Percentiles rank a stretch among this genome's conserved stretches.
phyloP scores from a whole-genome alignment of 1,140 invertebrate genomes.

The Drosophila murphyi region DNA sequence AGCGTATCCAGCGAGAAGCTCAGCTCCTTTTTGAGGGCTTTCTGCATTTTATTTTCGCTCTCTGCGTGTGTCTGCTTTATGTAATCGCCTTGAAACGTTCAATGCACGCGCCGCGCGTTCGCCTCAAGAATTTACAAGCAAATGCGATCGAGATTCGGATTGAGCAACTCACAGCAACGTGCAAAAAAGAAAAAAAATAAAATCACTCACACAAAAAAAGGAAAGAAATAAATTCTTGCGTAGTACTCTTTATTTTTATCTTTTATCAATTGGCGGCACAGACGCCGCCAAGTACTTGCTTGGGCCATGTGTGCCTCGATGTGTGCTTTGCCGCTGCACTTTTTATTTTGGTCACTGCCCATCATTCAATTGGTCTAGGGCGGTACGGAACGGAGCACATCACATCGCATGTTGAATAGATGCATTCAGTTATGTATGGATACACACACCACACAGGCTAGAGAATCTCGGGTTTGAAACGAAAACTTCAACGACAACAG shows the following conservation, averaged over 20 bases:
- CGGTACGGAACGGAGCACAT: background rate
- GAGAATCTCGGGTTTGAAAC: background rate
- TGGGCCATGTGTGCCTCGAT: conserved; percentile 41
- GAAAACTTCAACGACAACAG: background rate
- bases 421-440: background rate
- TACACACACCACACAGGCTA: background rate
- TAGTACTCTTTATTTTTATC: conserved; percentile 77
- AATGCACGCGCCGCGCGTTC: conserved; percentile 65
- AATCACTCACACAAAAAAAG: conserved; percentile 1
- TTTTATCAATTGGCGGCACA: conserved; percentile 72
- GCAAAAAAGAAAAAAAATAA: conserved; percentile 11
- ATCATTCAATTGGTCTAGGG: conserved; percentile 36
- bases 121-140: conserved; percentile 71
- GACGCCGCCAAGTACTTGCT: conserved; percentile 27
- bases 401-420: background rate
- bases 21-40: conserved; percentile 70
- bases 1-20: conserved; percentile 75
- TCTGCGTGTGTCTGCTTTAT: conserved; percentile 53
- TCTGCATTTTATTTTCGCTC: conserved; percentile 57
- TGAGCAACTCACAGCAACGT: conserved; percentile 12
- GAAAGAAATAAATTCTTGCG: conserved; percentile 37
- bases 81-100: conserved; percentile 70
- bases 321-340: conserved; percentile 31
- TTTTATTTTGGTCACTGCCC: conserved; percentile 75
- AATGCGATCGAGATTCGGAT: conserved; percentile 66